These are phyloP conservation scores for Clarias pachynema DNA, from an alignment of 2,797 vertebrate species.

Conservation along the genomic window DNA sequence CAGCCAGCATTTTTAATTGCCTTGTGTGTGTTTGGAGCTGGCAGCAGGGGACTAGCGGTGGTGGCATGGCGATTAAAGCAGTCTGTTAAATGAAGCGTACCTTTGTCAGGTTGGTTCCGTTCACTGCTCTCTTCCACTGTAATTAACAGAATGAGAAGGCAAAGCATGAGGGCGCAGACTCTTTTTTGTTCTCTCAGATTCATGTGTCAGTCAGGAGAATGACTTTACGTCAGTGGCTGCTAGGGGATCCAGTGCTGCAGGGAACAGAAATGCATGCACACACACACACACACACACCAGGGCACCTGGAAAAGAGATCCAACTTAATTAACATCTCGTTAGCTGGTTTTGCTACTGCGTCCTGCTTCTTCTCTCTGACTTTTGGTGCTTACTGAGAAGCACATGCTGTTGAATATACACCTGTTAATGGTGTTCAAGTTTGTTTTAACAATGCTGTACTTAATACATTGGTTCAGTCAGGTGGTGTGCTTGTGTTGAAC, in stretches of 20 bases:
- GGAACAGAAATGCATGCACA: constrained; percentile 50
- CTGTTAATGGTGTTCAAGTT: not conserved
- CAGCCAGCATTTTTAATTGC: constrained; percentile 46
- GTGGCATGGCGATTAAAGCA: constrained; percentile 53
- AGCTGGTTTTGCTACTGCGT: not conserved
- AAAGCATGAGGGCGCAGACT: constrained; percentile 28
- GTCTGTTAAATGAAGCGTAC: constrained; percentile 58
- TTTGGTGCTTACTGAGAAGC: not conserved
- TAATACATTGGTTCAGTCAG: not conserved
- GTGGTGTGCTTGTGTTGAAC: not conserved
- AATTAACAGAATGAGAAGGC: constrained; percentile 47
- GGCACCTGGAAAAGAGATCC: constrained; percentile 27
- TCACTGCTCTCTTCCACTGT: constrained; percentile 43
- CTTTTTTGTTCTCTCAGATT: constrained; percentile 51
- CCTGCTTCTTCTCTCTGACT: not conserved
- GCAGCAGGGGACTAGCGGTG: constrained; percentile 25
- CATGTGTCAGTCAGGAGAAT: constrained; percentile 45
- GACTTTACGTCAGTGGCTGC: constrained; percentile 41
- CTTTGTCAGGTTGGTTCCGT: constrained; percentile 55
- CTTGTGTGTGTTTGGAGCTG: constrained; percentile 35
- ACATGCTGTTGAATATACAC: constrained; percentile 8
- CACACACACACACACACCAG: not conserved
- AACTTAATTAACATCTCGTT: constrained; percentile 44
- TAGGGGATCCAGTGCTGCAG: constrained; percentile 18
- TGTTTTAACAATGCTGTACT: not conserved